Percentiles rank a stretch among this genome's conserved stretches.
These are phyloP conservation scores for Amblyopsis rosae DNA, from an alignment of 2,113 vertebrate species.

Conservation along the genomic window DNA sequence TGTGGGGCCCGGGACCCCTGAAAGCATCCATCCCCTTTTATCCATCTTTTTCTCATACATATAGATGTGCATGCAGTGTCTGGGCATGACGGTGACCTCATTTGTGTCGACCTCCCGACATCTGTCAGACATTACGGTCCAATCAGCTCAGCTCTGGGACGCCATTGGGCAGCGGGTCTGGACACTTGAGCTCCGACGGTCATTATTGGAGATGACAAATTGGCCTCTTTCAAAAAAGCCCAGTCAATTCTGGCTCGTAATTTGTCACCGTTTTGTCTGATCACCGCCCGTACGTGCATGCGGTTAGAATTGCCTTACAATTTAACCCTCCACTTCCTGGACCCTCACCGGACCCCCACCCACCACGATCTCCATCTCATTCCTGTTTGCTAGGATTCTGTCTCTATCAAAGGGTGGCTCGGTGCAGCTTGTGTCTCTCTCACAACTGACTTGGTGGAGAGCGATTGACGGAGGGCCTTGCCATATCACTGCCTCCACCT, in stretches of 20 bases:
- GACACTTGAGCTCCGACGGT: slow-evolving; percentile 60
- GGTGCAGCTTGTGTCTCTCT: slow-evolving; percentile 5
- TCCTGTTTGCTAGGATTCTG: slow-evolving; percentile 16
- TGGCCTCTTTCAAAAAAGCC: slow-evolving; percentile 59
- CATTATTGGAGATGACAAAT: slow-evolving; percentile 76
- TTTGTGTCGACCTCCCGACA: slow-evolving; percentile 55
- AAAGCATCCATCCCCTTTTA: slow-evolving; percentile 44
- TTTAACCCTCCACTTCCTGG: slow-evolving; percentile 1
- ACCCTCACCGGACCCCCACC: too few species aligned
- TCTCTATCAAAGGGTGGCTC: slow-evolving; percentile 20
- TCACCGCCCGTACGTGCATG: slow-evolving; percentile 33
- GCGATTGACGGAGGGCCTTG: slow-evolving; percentile 17
- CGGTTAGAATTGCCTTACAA: not conserved
- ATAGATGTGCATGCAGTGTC: slow-evolving; percentile 62
- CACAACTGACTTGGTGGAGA: slow-evolving; percentile 4
- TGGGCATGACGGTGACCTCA: slow-evolving; percentile 62
- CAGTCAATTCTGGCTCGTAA: slow-evolving; percentile 51
- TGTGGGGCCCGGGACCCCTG: slow-evolving; percentile 10
- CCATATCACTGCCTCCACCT: slow-evolving; percentile 10
- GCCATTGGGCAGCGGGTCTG: slow-evolving; percentile 65
- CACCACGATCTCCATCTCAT: not conserved
- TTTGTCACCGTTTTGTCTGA: slow-evolving; percentile 65
- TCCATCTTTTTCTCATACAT: slow-evolving; percentile 56
- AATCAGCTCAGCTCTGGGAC: slow-evolving; percentile 66
- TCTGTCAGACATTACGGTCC: slow-evolving; percentile 75